Base-by-base conservation (phyloP, 2,888 invertebrate species). In the Watsonalla binaria region DNA sequence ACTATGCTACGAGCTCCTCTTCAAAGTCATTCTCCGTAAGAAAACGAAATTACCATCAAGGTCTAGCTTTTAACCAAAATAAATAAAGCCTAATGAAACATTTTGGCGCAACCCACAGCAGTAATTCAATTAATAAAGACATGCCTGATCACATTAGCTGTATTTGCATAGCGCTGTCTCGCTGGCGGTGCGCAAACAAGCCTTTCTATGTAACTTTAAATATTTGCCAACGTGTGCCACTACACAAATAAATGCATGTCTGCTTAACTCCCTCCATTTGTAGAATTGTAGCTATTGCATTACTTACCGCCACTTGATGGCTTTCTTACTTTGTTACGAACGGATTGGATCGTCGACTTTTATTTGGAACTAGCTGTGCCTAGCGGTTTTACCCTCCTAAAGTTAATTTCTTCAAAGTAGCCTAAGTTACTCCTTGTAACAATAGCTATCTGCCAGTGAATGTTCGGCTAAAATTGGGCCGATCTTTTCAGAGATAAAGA, bases 181-280 rank as follows among this genome's bases (percentile, higher is more conserved):
- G 62, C 64, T 60, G 65, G 60, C 56, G 66, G 62, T 63, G 64
- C 60, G 71, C 73, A 75, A 77, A 78, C 70, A 77, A 66, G 62
- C 74, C 78, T 81, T 82, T 81, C 75, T 78, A 76, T 77, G 77
- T 74, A 66, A 72, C 68, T 74, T 78, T 77, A 86, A 87, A 85
- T 82, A 84, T 86, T 84, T 84, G 73, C 78, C 59, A 68, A 62
- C 72, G 74, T 67, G 71, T 78, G 70, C 80, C 78, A 71, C 82
- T 84, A 74, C 72, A 67, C 75, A 79, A 80, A 84, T 79, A 84
- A 80, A 83, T 78, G 78, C 68, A 72, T 70, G 68, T 66, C 63
- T 70, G 59, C 62, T 76, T 65, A 62, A 67, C 80, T 81, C 77
- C 80, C 78, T 78, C 80, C 78, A 80, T 68, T 73, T 59, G 56